Percentiles rank a stretch among this genome's conserved stretches.
Conservation (phyloP, 1,140 invertebrate species). For the Phocides pigmalion region DNA sequence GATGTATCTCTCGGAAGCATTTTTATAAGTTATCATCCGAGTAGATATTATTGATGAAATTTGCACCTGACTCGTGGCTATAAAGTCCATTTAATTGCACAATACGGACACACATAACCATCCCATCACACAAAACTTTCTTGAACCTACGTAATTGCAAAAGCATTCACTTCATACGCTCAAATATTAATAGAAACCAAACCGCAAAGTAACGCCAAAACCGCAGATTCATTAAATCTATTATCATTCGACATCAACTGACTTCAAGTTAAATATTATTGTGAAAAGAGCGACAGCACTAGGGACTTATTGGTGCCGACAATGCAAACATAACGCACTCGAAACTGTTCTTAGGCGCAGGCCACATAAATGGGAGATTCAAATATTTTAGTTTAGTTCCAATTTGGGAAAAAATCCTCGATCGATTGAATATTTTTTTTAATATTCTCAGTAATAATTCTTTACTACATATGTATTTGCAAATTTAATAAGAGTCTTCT, state of each 20-base stretch:
- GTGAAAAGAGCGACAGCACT: constrained; percentile 15
- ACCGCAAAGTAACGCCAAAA: constrained; percentile 26
- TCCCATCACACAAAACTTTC: constrained; percentile 4
- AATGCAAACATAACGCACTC: background rate
- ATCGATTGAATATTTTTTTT: too few relatives aligned
- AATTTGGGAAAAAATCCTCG: too few relatives aligned
- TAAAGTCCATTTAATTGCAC: background rate
- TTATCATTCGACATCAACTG: constrained; percentile 24
- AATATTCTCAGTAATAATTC: too few relatives aligned
- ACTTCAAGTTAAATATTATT: constrained; percentile 31
- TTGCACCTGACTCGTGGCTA: too few relatives aligned
- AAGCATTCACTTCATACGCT: background rate
- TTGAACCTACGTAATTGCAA: constrained; percentile 12
- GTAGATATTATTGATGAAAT: too few relatives aligned
- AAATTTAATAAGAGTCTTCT: too few relatives aligned
- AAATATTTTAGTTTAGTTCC: too few relatives aligned
- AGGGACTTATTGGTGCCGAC: constrained; percentile 4
- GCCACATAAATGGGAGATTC: too few relatives aligned
- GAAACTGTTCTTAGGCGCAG: too few relatives aligned
- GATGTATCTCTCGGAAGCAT: too few relatives aligned
- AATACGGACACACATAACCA: background rate
- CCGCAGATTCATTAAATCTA: constrained; percentile 33
- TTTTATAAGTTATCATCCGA: too few relatives aligned
- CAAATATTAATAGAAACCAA: background rate
- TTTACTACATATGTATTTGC: too few relatives aligned